Evolutionary conservation across 2,797 vertebrate species (phyloP).

Genomic region (Helostoma temminkii): DNA sequence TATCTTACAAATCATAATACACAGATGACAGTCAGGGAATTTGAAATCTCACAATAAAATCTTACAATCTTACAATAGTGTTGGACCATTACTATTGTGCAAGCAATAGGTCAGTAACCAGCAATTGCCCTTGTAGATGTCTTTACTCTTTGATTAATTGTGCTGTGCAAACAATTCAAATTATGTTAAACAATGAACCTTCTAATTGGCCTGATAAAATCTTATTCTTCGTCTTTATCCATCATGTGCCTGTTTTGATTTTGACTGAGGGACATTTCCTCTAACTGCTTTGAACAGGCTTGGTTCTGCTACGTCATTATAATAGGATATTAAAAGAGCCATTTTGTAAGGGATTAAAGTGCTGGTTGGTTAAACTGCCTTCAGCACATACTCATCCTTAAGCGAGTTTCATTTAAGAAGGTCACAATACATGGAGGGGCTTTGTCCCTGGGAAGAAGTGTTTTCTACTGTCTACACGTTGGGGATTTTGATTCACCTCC

Average conservation of each 20-base stretch:
- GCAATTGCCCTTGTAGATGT: not conserved
- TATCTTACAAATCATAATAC: not conserved
- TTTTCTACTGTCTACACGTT: conserved; percentile 33
- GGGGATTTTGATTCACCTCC: conserved; percentile 36
- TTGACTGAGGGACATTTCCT: conserved; percentile 36
- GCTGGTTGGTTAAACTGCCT: conserved; percentile 41
- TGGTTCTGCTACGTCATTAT: conserved; percentile 34
- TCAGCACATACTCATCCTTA: conserved; percentile 28
- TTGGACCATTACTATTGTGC: not conserved
- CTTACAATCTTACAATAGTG: too few relatives aligned
- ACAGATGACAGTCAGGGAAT: conserved; percentile 11
- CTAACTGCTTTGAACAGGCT: conserved; percentile 44
- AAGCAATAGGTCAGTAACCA: not conserved
- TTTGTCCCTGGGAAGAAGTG: conserved; percentile 38
- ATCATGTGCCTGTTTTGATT: conserved; percentile 29
- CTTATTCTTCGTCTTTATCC: conserved; percentile 43
- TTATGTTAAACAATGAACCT: conserved; percentile 45
- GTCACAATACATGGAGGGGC: conserved; percentile 49
- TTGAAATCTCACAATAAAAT: not conserved
- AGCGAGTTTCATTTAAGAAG: conserved; percentile 60
- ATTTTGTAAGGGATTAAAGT: conserved; percentile 57
- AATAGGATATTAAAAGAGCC: conserved; percentile 60
- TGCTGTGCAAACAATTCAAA: conserved; percentile 17
- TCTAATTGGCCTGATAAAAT: conserved; percentile 30
- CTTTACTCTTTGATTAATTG: conserved; percentile 21